Conservation (phyloP, 2,888 invertebrate genomes). For the Lumbricus terrestris region DNA sequence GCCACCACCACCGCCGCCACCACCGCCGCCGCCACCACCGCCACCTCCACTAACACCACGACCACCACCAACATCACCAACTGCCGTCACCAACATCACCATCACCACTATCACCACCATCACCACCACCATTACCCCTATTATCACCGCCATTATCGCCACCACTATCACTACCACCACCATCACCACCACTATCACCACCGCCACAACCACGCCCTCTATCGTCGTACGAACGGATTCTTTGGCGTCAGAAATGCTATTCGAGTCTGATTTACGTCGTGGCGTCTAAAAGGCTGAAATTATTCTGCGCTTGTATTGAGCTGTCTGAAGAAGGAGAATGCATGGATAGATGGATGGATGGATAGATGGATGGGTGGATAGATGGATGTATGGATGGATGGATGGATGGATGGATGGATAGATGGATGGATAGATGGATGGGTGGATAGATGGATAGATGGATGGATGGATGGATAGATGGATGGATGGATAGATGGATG, state of each 20-base stretch:
- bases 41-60: no score
- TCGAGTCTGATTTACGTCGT: background rate
- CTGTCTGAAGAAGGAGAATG: background rate
- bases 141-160: background rate
- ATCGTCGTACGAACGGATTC: background rate
- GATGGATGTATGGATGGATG: no score
- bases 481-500: no score
- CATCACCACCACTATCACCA: no score
- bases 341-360: background rate
- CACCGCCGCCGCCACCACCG: no score
- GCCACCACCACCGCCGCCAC: no score
- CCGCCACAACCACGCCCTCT: no score
- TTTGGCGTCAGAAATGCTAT: background rate
- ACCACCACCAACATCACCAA: background rate
- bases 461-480: no score
- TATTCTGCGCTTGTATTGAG: background rate
- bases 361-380: no score
- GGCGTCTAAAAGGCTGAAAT: background rate
- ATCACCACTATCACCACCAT: background rate
- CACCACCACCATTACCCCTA: background rate
- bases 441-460: no score
- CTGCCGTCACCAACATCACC: background rate
- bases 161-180: background rate
- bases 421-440: no score
- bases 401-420: no score